Conservation (phyloP, 2,888 invertebrate species). For the Caenorhabditis japonica region DNA sequence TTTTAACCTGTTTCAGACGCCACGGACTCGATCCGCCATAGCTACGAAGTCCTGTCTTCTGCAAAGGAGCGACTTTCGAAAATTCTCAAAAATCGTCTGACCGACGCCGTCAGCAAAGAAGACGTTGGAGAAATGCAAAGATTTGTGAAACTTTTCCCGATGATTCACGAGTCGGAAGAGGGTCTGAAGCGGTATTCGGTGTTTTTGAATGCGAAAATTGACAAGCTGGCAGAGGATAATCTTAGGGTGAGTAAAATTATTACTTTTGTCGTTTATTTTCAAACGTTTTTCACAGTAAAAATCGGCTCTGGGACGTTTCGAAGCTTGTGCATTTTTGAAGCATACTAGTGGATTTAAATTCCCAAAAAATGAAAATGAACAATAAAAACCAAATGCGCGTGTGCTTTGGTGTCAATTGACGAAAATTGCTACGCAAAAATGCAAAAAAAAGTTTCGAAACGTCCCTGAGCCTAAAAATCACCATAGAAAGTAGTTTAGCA, state of each 20-base stretch:
- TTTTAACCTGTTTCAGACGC: constrained; percentile 61
- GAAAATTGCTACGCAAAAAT: too few relatives aligned
- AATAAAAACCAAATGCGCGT: too few relatives aligned
- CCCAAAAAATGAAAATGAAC: too few relatives aligned
- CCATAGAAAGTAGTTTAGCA: too few relatives aligned
- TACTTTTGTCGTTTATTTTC: too few relatives aligned
- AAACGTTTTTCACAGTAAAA: too few relatives aligned
- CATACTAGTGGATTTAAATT: too few relatives aligned
- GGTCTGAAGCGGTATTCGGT: constrained; percentile 90
- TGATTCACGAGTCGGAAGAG: constrained; percentile 90
- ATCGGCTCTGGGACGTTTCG: too few relatives aligned
- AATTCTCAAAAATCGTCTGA: constrained; percentile 87
- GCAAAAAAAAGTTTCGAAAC: too few relatives aligned
- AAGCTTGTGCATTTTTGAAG: too few relatives aligned
- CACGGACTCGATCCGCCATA: constrained; percentile 82
- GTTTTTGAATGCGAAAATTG: constrained; percentile 81
- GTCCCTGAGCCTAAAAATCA: too few relatives aligned
- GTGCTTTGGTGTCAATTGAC: too few relatives aligned
- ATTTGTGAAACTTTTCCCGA: constrained; percentile 95
- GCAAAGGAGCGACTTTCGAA: constrained; percentile 75
- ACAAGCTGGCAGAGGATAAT: constrained; percentile 79
- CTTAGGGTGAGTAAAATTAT: constrained; percentile 54
- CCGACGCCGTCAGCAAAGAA: constrained; percentile 89
- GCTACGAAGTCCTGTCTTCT: constrained; percentile 82
- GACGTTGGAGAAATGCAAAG: constrained; percentile 90